phyloP scores from a whole-genome alignment of 2,888 invertebrate genomes.

The Tachina lurida region DNA sequence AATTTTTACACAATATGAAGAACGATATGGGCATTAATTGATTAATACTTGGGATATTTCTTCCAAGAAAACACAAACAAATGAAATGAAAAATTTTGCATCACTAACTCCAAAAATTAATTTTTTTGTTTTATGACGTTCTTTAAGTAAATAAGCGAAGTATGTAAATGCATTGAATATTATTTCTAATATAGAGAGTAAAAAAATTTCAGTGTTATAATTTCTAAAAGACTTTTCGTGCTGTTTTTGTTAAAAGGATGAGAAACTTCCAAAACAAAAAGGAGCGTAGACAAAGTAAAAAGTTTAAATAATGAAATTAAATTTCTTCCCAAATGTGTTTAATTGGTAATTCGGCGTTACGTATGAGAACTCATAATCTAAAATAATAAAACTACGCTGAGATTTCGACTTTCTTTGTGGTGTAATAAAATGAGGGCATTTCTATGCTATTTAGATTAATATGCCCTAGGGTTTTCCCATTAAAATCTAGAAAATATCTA shows the following conservation, averaged over 20 bases:
- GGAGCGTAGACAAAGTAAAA: slow-evolving; percentile 25
- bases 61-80: too few species aligned
- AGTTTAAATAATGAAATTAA: slow-evolving; percentile 68
- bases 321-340: slow-evolving; percentile 66
- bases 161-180: too few species aligned
- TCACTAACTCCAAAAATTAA: too few species aligned
- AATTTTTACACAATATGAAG: too few species aligned
- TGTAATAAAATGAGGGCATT: slow-evolving; percentile 5
- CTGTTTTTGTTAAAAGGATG: not conserved
- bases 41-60: too few species aligned
- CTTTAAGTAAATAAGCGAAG: too few species aligned
- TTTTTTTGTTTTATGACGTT: too few species aligned
- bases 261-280: not conserved
- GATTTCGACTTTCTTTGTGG: slow-evolving; percentile 31
- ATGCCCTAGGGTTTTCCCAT: slow-evolving; percentile 45
- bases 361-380: slow-evolving; percentile 41
- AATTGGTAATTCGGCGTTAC: slow-evolving; percentile 60
- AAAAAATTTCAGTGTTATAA: too few species aligned
- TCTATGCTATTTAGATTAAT: not conserved
- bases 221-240: slow-evolving; percentile 17
- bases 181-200: too few species aligned
- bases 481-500: slow-evolving; percentile 15
- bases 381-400: slow-evolving; percentile 49
- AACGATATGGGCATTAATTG: too few species aligned
- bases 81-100: too few species aligned